Evolutionary conservation across 2,888 invertebrate species (phyloP).

Genomic region (Lymantria monacha): DNA sequence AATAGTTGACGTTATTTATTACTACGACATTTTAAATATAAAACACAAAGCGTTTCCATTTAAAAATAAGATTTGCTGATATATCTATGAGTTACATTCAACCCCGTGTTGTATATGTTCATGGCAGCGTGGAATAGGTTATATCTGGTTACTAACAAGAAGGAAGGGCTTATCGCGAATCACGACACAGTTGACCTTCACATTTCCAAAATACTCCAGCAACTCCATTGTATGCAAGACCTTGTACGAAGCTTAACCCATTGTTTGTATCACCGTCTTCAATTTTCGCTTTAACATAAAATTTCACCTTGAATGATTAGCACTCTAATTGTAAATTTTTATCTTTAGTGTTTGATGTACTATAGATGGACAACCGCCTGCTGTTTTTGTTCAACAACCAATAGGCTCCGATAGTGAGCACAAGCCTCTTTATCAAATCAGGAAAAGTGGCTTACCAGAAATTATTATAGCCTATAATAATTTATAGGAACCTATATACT

Average conservation of each 20-base stretch:
- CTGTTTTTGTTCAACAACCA: no score
- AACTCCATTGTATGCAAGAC: conserved; percentile 60
- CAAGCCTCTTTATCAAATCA: no score
- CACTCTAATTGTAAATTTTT: conserved; percentile 43
- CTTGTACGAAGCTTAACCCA: conserved; percentile 45
- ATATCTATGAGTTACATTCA: background rate
- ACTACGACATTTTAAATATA: no score
- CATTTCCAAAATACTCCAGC: conserved; percentile 71
- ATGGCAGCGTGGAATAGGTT: conserved; percentile 65
- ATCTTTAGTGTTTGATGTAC: conserved; percentile 25
- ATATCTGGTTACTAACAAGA: conserved; percentile 51
- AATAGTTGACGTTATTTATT: no score
- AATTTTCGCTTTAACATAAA: conserved; percentile 65
- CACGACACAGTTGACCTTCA: conserved; percentile 64
- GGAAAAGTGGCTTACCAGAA: no score
- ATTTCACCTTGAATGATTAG: conserved; percentile 72
- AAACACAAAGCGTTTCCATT: no score
- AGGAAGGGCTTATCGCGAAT: conserved; percentile 67
- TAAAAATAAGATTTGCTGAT: no score
- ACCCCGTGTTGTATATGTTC: conserved; percentile 36
- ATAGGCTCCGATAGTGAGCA: no score
- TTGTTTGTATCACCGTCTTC: conserved; percentile 55
- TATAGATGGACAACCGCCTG: no score
- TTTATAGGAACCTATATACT: no score
- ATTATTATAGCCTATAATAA: no score